Conservation (phyloP, 2,888 invertebrate genomes). For the Pycnomerus fuliginosus region DNA sequence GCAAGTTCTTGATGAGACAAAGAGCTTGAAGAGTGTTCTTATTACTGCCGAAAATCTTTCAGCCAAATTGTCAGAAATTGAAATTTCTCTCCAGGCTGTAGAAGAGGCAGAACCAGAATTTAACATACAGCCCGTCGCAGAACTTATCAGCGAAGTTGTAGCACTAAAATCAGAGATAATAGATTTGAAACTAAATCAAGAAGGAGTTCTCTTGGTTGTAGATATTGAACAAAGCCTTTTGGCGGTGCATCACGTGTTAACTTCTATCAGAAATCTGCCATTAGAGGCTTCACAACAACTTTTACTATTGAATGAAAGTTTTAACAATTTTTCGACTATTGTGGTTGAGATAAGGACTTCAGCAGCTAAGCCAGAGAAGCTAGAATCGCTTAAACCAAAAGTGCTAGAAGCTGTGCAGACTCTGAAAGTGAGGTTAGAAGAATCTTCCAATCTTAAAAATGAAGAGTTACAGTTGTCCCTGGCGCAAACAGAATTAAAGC, state of each 20-base stretch:
- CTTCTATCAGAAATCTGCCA: too few species aligned
- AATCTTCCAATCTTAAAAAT: too few species aligned
- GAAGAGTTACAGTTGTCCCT: too few species aligned
- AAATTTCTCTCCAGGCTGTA: not conserved
- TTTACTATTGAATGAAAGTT: too few species aligned
- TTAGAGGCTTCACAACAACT: too few species aligned
- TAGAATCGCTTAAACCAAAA: conserved; percentile 12
- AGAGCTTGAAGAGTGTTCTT: conserved; percentile 13
- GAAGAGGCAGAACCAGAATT: not conserved
- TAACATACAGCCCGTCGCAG: too few species aligned
- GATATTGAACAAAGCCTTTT: not conserved
- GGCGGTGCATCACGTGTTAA: too few species aligned
- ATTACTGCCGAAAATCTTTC: conserved; percentile 14
- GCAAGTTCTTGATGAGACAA: conserved; percentile 11
- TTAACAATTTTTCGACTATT: too few species aligned
- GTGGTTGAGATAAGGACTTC: conserved; percentile 3
- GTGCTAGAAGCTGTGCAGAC: conserved; percentile 14
- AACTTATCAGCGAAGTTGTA: too few species aligned
- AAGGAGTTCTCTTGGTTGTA: conserved; percentile 1
- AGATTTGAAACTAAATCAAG: not conserved
- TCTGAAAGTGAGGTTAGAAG: conserved; percentile 20
- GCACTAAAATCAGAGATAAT: not conserved
- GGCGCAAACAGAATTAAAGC: too few species aligned
- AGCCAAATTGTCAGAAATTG: conserved; percentile 17
- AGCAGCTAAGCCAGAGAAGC: conserved; percentile 12